Evolutionary conservation across 2,797 vertebrate species (phyloP), one percentile per base, ranked within the genome.

Genomic region (Molossus alvarezi): DNA sequence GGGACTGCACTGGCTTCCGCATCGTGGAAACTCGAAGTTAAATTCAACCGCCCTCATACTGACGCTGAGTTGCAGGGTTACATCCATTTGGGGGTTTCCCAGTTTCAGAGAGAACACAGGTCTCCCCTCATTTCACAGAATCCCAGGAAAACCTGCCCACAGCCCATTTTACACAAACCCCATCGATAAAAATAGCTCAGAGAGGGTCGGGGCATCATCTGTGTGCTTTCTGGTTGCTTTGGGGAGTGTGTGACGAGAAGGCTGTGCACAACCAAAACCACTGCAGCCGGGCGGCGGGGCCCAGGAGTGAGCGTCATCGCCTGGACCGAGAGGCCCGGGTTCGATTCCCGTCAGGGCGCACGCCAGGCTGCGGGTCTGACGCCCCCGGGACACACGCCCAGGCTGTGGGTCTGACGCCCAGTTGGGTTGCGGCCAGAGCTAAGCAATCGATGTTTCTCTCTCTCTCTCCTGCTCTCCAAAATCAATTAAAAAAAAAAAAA

Each of bases 1-100:
- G 37, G 21, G 87, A 77, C 65, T 53, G 45, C 7, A 65, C 2
- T n/a, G 55, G 45, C 21, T 87, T 83, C 75, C 82, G 48, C 41
- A 89, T 72, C 77, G 33, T 37, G 62, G n/a, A 77, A 83, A 91
- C 45, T 37, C 11, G 48, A 79, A 71, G 55, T 55, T 27, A 93
- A 90, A 88, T 85, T 45, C 90, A 91, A 84, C 23, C 62, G 15
- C 8, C 21, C 53, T 21, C 41, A 57, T 90, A 17, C 0, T 57
- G 29, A 62, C 92, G 92, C 33, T 69, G 62, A 27, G 5, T 65
- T 13, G 14, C 29, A 65, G 27, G 13, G 27, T 29, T 80, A 51
- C n/a, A 58, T 57, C 65, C 27, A 77, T 73, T 94, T 15, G 33
- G 14, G 33, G 71, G 33, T 25, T 51, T 75, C 60, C 45, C n/a